These are phyloP conservation scores for Brassicogethes aeneus DNA, from an alignment of 2,888 invertebrate species.

Conservation along the genomic window DNA sequence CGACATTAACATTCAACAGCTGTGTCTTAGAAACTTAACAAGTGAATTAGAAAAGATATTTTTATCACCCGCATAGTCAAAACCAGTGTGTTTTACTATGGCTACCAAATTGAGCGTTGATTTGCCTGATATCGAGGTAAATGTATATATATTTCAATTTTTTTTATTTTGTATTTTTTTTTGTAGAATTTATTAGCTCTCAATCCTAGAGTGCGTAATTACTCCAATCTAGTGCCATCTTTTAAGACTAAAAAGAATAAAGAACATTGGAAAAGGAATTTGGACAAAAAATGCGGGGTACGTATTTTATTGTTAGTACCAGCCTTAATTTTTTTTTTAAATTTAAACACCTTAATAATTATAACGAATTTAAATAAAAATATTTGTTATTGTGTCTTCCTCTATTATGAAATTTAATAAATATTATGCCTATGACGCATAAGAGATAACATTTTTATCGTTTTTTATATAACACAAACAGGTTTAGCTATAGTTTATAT, in stretches of 20 bases:
- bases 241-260: constrained; percentile 78
- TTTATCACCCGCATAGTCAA: no score
- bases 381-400: no score
- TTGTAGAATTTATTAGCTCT: constrained; percentile 75
- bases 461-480: no score
- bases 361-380: no score
- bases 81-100: constrained; percentile 29
- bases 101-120: constrained; percentile 54
- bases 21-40: no score
- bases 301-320: constrained; percentile 29
- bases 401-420: no score
- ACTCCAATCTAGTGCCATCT: constrained; percentile 77
- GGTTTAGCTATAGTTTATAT: no score
- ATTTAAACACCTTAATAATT: not conserved
- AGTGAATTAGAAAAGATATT: no score
- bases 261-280: constrained; percentile 92
- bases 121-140: constrained; percentile 75
- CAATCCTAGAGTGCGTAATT: constrained; percentile 74
- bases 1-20: no score
- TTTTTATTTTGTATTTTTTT: constrained; percentile 6
- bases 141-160: constrained; percentile 21
- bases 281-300: constrained; percentile 74
- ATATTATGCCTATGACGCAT: no score
- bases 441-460: no score
- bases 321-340: not conserved